Percentiles rank a stretch among this genome's conserved stretches.
phyloP scores from a whole-genome alignment of 2,797 vertebrate genomes.

The Sandelia bainsii region DNA sequence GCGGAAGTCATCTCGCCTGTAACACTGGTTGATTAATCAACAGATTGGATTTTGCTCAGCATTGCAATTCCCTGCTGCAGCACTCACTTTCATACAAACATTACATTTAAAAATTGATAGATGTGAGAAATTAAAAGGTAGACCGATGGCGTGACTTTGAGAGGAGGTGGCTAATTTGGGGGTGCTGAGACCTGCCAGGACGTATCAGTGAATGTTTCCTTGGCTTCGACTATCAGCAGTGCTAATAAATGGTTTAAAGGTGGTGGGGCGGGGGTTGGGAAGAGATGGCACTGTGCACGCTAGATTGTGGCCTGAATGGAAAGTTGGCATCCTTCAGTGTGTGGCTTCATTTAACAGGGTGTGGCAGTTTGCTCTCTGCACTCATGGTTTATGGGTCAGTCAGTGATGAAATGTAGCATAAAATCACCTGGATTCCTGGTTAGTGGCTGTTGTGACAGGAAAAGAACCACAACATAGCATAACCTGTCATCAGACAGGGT shows the following conservation, averaged over 20 bases:
- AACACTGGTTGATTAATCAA: constrained; percentile 90
- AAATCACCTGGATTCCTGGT: constrained; percentile 60
- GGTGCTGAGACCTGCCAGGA: constrained; percentile 74
- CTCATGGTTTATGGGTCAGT: constrained; percentile 70
- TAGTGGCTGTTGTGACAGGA: constrained; percentile 57
- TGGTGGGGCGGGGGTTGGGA: constrained; percentile 31
- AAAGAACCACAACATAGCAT: constrained; percentile 41
- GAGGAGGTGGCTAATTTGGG: constrained; percentile 32
- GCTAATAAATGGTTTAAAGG: constrained; percentile 75
- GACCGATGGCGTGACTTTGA: constrained; percentile 37
- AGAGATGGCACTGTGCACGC: constrained; percentile 42
- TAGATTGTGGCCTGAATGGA: constrained; percentile 61
- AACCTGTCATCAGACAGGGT: constrained; percentile 15
- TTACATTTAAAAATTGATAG: constrained; percentile 35
- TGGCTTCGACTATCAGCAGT: constrained; percentile 69
- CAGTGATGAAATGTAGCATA: constrained; percentile 72
- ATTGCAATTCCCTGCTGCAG: constrained; percentile 75
- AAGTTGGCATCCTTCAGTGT: constrained; percentile 63
- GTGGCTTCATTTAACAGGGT: constrained; percentile 72
- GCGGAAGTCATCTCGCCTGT: constrained; percentile 89
- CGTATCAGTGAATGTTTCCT: constrained; percentile 67
- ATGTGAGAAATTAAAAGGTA: constrained; percentile 44
- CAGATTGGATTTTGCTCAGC: constrained; percentile 87
- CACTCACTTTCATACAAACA: constrained; percentile 67
- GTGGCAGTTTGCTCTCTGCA: constrained; percentile 75